Conservation (phyloP, 1,140 invertebrate species). For the Lepeophtheirus salmonis region DNA sequence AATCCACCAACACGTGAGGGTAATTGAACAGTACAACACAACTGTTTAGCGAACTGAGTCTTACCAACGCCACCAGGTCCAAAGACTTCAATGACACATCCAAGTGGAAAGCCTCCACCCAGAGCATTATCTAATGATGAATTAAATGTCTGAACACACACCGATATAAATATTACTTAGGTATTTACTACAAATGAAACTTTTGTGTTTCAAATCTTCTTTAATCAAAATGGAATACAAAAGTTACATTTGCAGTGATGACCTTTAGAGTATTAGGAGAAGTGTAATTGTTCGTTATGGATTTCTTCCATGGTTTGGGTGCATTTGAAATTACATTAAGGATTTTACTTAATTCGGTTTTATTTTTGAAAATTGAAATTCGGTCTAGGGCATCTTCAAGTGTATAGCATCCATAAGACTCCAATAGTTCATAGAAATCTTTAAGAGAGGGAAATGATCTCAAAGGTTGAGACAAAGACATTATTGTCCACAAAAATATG, state of each 20-base stretch:
- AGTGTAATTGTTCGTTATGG: not conserved
- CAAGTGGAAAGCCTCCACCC: not conserved
- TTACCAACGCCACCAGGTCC: not conserved
- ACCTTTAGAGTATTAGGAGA: no score
- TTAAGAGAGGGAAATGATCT: not conserved
- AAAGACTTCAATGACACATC: not conserved
- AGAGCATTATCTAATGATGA: not conserved
- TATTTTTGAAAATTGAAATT: no score
- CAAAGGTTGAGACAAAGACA: not conserved
- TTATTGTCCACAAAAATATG: no score
- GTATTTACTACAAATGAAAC: no score
- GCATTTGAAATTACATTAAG: not conserved
- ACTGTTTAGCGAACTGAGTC: not conserved
- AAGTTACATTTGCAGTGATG: no score
- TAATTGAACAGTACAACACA: not conserved
- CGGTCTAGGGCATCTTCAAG: not conserved
- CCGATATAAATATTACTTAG: no score
- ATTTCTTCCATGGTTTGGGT: not conserved
- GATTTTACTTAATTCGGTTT: not conserved
- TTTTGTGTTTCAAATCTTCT: no score
- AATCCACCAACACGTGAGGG: not conserved
- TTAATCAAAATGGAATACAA: no score
- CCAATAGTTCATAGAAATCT: not conserved
- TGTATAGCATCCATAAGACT: not conserved
- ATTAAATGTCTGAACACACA: not conserved